These are phyloP conservation scores for Cirrhinus mrigala DNA, from an alignment of 2,797 vertebrate species.

Conservation along the genomic window DNA sequence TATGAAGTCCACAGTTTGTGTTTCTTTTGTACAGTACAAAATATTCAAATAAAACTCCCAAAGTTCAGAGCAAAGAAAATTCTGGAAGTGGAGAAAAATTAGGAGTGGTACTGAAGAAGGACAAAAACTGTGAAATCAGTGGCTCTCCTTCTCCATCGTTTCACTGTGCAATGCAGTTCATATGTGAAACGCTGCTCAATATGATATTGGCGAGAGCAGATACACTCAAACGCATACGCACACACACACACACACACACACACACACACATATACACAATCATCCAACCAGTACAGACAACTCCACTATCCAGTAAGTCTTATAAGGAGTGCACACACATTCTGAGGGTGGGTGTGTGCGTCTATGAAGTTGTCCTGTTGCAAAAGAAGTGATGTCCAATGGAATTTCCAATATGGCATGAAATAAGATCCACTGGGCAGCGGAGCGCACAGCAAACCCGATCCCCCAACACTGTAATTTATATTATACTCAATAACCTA, in stretches of 20 bases:
- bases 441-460: constrained; percentile 63
- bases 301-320: constrained; percentile 74
- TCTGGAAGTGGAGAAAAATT: constrained; percentile 66
- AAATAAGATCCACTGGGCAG: constrained; percentile 62
- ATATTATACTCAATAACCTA: constrained; percentile 72
- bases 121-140: constrained; percentile 58
- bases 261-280: constrained; percentile 63
- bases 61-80: constrained; percentile 78
- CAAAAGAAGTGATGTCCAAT: constrained; percentile 59
- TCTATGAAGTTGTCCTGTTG: constrained; percentile 66
- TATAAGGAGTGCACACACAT: constrained; percentile 69
- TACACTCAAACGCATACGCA: constrained; percentile 67
- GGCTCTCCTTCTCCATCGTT: constrained; percentile 16
- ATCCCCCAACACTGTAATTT: constrained; percentile 67
- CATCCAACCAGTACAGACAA: constrained; percentile 50
- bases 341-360: constrained; percentile 70
- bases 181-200: constrained; percentile 38
- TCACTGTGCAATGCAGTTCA: constrained; percentile 46
- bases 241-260: constrained; percentile 60
- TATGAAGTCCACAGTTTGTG: constrained; percentile 84
- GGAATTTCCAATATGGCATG: constrained; percentile 65
- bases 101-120: constrained; percentile 66
- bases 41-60: constrained; percentile 85
- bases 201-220: constrained; percentile 37
- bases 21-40: constrained; percentile 87